Evolutionary conservation across 1,140 invertebrate species (phyloP).

Genomic region (Aphidius ervi): DNA sequence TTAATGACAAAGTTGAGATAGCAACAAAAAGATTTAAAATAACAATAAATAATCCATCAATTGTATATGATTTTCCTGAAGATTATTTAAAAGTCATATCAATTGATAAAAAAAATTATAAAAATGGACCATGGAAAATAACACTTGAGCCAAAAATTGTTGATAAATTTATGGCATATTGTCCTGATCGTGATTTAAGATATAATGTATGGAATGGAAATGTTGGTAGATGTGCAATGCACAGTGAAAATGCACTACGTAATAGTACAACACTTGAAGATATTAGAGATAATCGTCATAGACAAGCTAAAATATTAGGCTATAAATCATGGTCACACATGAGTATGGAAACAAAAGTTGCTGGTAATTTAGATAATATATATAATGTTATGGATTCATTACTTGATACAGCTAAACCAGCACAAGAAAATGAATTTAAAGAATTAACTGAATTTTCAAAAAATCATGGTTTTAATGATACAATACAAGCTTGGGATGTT

Average conservation of each 20-base stretch:
- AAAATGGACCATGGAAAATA: slow-evolving; percentile 75
- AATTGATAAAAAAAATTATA: slow-evolving; percentile 56
- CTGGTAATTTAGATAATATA: slow-evolving; percentile 75
- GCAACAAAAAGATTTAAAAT: slow-evolving; percentile 63
- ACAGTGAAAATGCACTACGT: background rate
- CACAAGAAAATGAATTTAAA: slow-evolving; percentile 73
- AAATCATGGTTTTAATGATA: slow-evolving; percentile 66
- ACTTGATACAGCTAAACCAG: slow-evolving; percentile 62
- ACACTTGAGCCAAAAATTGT: slow-evolving; percentile 70
- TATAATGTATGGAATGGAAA: slow-evolving; percentile 75
- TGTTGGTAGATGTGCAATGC: slow-evolving; percentile 1
- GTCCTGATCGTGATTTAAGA: slow-evolving; percentile 69
- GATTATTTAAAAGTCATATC: slow-evolving; percentile 66
- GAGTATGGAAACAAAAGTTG: slow-evolving; percentile 95
- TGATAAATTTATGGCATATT: slow-evolving; percentile 71
- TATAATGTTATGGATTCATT: slow-evolving; percentile 68
- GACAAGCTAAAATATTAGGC: slow-evolving; percentile 74
- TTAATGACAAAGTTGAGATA: slow-evolving; percentile 61
- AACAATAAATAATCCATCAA: slow-evolving; percentile 61
- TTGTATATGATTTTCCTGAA: slow-evolving; percentile 71
- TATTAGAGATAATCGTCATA: slow-evolving; percentile 64
- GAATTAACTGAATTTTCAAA: slow-evolving; percentile 71
- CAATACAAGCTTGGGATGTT: slow-evolving; percentile 79
- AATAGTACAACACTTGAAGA: slow-evolving; percentile 62
- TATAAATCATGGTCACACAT: slow-evolving; percentile 76